Conservation (phyloP, 2,888 invertebrate species). For the Anticlea derivata region DNA sequence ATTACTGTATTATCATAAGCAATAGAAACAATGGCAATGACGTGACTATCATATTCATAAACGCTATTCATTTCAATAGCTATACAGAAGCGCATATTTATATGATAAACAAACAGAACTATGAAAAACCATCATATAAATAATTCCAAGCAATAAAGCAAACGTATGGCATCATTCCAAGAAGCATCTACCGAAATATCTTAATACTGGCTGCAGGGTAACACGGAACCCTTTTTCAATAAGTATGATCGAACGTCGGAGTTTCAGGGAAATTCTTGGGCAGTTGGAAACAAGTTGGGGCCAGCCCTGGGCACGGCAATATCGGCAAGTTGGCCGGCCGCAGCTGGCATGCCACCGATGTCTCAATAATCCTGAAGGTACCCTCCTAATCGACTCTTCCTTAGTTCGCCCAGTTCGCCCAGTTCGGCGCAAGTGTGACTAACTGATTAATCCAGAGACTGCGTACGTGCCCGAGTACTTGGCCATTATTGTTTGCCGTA, state of each 20-base stretch:
- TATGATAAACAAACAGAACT: constrained; percentile 32
- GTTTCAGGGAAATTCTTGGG: constrained; percentile 73
- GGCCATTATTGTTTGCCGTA: constrained; percentile 72
- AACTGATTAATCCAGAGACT: constrained; percentile 81
- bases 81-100: constrained; percentile 29
- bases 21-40: constrained; percentile 27
- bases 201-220: constrained; percentile 43
- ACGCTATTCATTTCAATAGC: constrained; percentile 26
- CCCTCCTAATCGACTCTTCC: constrained; percentile 82
- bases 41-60: constrained; percentile 28
- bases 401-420: constrained; percentile 57
- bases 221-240: constrained; percentile 62
- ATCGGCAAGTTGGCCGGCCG: constrained; percentile 74
- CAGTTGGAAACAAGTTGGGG: constrained; percentile 77
- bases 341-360: constrained; percentile 78
- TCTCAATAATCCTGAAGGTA: constrained; percentile 82
- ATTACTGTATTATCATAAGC: constrained; percentile 6
- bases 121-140: constrained; percentile 42
- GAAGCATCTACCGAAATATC: constrained; percentile 54
- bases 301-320: constrained; percentile 70
- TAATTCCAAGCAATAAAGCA: constrained; percentile 52
- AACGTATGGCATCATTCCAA: constrained; percentile 56
- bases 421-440: constrained; percentile 80
- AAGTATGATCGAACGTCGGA: constrained; percentile 72
- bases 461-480: constrained; percentile 71